A percentile compares a stretch with the other conserved stretches of the same genome.
Evolutionary conservation across 2,888 invertebrate genomes (phyloP).

Genomic region (Ichneumoninae sp.): DNA sequence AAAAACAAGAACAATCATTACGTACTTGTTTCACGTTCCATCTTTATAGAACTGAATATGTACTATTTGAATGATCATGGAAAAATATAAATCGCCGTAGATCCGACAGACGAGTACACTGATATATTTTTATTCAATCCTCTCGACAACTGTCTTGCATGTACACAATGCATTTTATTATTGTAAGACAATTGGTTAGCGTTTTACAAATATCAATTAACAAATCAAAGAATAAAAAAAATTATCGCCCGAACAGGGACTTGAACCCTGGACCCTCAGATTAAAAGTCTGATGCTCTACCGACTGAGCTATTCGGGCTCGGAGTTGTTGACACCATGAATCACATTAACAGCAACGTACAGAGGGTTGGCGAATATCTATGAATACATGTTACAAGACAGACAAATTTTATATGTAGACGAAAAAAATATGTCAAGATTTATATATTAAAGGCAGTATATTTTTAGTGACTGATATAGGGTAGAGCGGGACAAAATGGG

Average conservation of each 20-base stretch:
- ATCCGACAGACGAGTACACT: background rate
- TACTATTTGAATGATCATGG: constrained; percentile 19
- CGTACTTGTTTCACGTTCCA: constrained; percentile 3
- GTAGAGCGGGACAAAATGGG: no score
- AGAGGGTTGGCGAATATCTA: background rate
- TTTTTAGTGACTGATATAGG: background rate
- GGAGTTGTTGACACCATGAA: background rate
- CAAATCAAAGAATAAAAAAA: constrained; percentile 42
- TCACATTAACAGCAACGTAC: background rate
- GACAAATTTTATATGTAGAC: background rate
- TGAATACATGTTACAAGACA: background rate
- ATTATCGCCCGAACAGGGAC: constrained; percentile 83
- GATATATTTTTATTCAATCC: background rate
- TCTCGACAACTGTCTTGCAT: background rate
- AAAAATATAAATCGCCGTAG: constrained; percentile 15
- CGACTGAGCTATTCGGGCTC: constrained; percentile 83
- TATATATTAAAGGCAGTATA: background rate
- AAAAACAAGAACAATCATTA: constrained; percentile 12
- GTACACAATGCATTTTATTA: background rate
- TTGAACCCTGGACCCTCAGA: constrained; percentile 84
- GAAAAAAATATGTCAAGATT: background rate
- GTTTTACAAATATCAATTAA: background rate
- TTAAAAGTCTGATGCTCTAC: constrained; percentile 84
- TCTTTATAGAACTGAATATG: constrained; percentile 25
- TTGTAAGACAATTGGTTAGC: background rate